Percentiles rank a stretch among this genome's conserved stretches.
phyloP scores from a whole-genome alignment of 2,888 invertebrate species.

The Gerosis bhagava region DNA sequence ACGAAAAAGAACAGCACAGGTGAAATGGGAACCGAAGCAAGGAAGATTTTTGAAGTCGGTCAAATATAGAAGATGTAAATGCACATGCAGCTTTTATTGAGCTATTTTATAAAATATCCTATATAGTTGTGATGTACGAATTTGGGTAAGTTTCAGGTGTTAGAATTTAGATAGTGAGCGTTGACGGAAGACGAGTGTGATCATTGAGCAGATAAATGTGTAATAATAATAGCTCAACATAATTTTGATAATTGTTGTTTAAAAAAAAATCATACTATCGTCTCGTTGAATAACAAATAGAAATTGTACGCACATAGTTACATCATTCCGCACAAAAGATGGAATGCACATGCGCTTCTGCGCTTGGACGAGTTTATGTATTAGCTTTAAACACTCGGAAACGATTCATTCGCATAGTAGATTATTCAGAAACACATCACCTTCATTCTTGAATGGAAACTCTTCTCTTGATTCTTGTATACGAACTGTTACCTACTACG shows the following conservation, averaged over 20 bases:
- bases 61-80: constrained; percentile 15
- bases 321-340: constrained; percentile 26
- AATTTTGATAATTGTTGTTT: too few species aligned
- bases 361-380: constrained; percentile 25
- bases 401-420: constrained; percentile 12
- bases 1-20: too few species aligned
- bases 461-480: too few species aligned
- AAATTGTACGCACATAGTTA: constrained; percentile 21
- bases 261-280: too few species aligned
- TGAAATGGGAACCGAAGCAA: too few species aligned
- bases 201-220: constrained; percentile 39
- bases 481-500: constrained; percentile 1
- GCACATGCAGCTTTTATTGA: constrained; percentile 14
- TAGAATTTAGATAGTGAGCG: constrained; percentile 43
- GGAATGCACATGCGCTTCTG: constrained; percentile 26
- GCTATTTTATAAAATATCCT: constrained; percentile 5
- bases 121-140: constrained; percentile 15
- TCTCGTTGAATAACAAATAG: constrained; percentile 17
- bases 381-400: constrained; percentile 11
- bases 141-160: constrained; percentile 3
- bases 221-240: too few species aligned
- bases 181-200: constrained; percentile 67
- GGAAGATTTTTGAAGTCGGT: too few species aligned
- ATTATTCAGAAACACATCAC: background rate
- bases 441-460: too few species aligned